These are phyloP conservation scores for Clarias fuscus DNA, from an alignment of 2,797 vertebrate genomes.

Conservation along the genomic window DNA sequence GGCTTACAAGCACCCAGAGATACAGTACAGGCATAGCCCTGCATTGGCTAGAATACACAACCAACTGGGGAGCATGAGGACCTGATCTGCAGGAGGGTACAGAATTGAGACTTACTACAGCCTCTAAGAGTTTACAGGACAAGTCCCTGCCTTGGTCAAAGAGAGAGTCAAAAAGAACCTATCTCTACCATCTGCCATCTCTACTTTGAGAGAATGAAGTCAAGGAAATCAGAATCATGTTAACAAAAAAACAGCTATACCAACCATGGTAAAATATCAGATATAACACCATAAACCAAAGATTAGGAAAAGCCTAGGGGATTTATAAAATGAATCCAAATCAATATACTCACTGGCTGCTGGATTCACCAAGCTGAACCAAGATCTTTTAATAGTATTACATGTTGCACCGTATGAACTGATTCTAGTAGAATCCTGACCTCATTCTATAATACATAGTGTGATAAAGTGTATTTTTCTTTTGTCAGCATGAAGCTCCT, in stretches of 20 bases:
- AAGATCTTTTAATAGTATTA: not conserved
- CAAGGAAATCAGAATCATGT: not conserved
- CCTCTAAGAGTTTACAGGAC: not conserved
- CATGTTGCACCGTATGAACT: not conserved
- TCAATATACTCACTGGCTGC: not conserved
- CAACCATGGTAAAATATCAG: not conserved
- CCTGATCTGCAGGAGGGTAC: not conserved
- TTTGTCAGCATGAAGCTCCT: not conserved
- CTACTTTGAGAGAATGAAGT: not conserved
- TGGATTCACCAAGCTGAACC: not conserved
- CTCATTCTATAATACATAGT: not conserved
- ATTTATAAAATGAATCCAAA: not conserved
- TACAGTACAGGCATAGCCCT: not conserved
- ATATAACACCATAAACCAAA: not conserved
- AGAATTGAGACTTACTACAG: not conserved
- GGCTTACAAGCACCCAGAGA: not conserved
- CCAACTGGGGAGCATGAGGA: not conserved
- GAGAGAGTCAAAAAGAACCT: not conserved
- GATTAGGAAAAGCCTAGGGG: not conserved
- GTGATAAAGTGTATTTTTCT: not conserved
- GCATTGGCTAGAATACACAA: not conserved
- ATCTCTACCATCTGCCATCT: not conserved
- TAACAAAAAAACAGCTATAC: not conserved
- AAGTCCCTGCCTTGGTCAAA: not conserved
- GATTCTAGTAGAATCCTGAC: not conserved